These are phyloP conservation scores for Menidia beryllina DNA, from an alignment of 2,113 vertebrate species.

Conservation along the genomic window DNA sequence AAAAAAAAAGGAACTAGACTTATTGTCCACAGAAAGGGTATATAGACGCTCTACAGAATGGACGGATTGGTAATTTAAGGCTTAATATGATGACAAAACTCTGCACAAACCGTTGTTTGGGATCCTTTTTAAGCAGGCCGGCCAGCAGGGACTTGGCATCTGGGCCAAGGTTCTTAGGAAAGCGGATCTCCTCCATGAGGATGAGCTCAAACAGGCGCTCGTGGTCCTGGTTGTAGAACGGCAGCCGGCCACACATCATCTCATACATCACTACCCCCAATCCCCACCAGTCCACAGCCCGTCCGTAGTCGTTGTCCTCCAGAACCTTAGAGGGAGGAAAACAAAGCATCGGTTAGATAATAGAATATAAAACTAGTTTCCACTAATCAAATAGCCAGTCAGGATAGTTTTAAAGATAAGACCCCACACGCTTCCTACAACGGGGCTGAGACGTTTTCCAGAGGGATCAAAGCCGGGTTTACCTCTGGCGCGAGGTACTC, in stretches of 20 bases:
- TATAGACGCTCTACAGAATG: too few species aligned
- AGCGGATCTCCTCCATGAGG: constrained; percentile 98
- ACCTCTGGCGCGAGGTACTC: constrained; percentile 98
- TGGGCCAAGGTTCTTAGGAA: constrained; percentile 93
- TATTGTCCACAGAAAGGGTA: too few species aligned
- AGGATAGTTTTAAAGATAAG: too few species aligned
- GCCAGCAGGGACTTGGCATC: constrained; percentile 93
- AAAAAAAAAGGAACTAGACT: too few species aligned
- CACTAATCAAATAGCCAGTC: too few species aligned
- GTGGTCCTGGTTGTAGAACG: constrained; percentile 98
- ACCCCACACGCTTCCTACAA: too few species aligned
- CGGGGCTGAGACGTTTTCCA: too few species aligned
- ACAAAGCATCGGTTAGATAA: background rate
- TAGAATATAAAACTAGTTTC: too few species aligned
- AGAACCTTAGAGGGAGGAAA: constrained; percentile 84
- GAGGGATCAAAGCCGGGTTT: too few species aligned
- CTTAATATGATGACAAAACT: too few species aligned
- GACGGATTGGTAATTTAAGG: too few species aligned
- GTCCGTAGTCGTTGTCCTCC: constrained; percentile 96
- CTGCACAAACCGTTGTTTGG: constrained; percentile 86
- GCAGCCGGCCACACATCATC: constrained; percentile 95
- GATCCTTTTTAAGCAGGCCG: constrained; percentile 94
- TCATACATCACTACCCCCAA: constrained; percentile 98
- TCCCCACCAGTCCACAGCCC: constrained; percentile 98
- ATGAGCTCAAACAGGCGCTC: constrained; percentile 97